Conservation (phyloP, 2,888 invertebrate species). For the Apotomis turbidana region DNA sequence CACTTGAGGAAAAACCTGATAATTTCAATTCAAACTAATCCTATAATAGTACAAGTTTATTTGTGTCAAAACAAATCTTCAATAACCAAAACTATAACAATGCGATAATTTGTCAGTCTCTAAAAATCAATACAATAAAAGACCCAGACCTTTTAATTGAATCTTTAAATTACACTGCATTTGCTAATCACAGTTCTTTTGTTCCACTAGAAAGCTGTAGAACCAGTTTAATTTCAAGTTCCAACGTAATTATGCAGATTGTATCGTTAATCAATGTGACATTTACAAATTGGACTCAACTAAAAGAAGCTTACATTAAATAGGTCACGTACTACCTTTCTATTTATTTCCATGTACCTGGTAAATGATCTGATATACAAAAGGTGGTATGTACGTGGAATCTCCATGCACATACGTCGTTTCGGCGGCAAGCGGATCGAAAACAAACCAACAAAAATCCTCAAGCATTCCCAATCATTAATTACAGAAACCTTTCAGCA, state of each 20-base stretch:
- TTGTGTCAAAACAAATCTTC: no score
- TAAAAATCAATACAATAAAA: not conserved
- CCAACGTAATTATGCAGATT: not conserved
- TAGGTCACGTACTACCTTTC: not conserved
- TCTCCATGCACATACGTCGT: not conserved
- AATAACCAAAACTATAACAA: no score
- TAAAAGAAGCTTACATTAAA: not conserved
- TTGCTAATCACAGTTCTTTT: slow-evolving; percentile 9
- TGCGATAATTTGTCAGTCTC: not conserved
- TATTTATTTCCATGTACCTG: not conserved
- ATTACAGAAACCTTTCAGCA: slow-evolving; percentile 38
- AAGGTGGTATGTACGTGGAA: not conserved
- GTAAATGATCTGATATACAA: not conserved
- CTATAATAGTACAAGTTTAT: no score
- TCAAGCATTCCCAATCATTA: slow-evolving; percentile 29
- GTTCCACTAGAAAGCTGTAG: not conserved
- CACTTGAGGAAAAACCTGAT: no score
- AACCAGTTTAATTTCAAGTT: slow-evolving; percentile 1
- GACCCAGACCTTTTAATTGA: not conserved
- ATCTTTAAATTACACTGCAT: not conserved
- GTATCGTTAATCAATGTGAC: slow-evolving; percentile 1
- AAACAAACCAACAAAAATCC: slow-evolving; percentile 24
- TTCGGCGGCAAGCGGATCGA: not conserved
- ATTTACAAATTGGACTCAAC: not conserved
- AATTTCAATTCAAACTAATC: no score